A percentile compares a stretch with the other conserved stretches of the same genome.
Conservation (phyloP, 2,888 invertebrate species). For the Druceiella hillmani region DNA sequence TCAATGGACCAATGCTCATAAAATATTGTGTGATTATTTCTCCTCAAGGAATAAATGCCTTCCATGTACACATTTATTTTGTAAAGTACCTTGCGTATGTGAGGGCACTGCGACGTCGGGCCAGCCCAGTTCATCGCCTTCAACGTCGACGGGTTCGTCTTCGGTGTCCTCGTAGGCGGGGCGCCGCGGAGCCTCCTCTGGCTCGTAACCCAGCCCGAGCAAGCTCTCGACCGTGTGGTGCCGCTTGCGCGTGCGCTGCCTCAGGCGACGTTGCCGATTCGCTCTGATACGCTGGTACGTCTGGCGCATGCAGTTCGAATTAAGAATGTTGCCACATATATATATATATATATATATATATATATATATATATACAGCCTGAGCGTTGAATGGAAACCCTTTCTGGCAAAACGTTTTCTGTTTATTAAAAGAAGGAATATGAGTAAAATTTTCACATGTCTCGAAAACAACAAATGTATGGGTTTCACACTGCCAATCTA, state of each 20-base stretch:
- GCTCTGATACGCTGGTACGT: conserved; percentile 50
- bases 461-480: no score
- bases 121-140: conserved; percentile 49
- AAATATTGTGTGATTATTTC: background rate
- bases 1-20: background rate
- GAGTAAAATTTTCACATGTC: no score
- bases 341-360: no score
- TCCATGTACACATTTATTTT: background rate
- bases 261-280: conserved; percentile 46
- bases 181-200: conserved; percentile 42
- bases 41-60: background rate
- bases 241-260: conserved; percentile 48
- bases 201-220: conserved; percentile 40
- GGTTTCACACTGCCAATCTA: no score
- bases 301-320: no score
- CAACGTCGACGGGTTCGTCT: conserved; percentile 49
- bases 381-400: no score
- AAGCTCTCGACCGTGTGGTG: conserved; percentile 52
- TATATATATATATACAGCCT: no score
- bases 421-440: no score
- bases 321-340: no score
- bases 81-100: conserved; percentile 23
- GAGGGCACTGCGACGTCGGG: conserved; percentile 39
- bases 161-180: conserved; percentile 38
- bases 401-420: no score